phyloP scores from a whole-genome alignment of 2,113 vertebrate genomes.

The Podocnemis expansa region DNA sequence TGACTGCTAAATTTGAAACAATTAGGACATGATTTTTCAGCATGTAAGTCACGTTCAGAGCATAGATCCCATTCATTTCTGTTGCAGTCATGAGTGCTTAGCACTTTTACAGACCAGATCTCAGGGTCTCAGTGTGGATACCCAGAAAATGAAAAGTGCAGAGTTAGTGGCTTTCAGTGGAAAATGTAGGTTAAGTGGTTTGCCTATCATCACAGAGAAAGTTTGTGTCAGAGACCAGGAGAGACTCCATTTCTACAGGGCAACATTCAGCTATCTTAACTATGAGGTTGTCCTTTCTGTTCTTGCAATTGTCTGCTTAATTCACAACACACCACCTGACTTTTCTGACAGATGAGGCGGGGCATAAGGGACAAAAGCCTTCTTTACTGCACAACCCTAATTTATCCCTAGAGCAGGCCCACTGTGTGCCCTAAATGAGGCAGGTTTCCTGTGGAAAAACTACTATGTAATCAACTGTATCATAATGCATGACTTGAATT shows the following conservation, averaged over 20 bases:
- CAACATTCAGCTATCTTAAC: background rate
- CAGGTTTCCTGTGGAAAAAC: background rate
- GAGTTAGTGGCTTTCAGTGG: background rate
- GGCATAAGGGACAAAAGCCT: background rate
- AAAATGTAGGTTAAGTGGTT: background rate
- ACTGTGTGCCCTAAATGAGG: background rate
- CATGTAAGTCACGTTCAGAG: background rate
- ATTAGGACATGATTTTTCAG: background rate
- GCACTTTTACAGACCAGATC: background rate
- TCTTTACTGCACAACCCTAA: background rate
- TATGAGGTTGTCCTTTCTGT: background rate
- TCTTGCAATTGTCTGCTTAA: background rate
- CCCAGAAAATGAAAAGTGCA: background rate
- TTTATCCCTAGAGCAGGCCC: background rate
- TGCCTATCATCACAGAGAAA: background rate
- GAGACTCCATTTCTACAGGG: background rate
- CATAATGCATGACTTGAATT: background rate
- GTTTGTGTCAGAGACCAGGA: background rate
- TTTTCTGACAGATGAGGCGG: background rate
- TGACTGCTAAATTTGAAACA: background rate
- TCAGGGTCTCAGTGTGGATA: background rate
- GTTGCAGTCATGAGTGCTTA: background rate
- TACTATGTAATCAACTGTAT: background rate
- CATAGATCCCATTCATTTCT: background rate
- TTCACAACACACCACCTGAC: background rate